Conservation (phyloP, 1,140 invertebrate species). For the Euwallacea similis region DNA sequence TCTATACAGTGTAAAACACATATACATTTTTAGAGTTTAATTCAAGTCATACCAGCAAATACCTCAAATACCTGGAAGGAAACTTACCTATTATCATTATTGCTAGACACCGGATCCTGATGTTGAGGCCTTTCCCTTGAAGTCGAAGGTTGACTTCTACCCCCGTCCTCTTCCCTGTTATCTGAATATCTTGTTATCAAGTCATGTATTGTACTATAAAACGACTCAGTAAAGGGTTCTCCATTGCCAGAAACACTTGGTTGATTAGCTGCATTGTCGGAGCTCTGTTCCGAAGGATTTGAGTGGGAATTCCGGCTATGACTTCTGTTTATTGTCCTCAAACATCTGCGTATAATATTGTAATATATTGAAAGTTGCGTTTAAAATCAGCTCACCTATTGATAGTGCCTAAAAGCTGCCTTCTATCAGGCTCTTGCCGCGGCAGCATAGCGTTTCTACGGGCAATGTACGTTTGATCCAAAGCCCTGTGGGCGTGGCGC, state of each 20-base stretch:
- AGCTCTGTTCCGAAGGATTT: neutral
- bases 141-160: slow-evolving; percentile 28
- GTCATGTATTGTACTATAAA: slow-evolving; percentile 32
- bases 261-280: neutral
- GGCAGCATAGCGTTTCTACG: slow-evolving; percentile 48
- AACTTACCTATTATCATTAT: slow-evolving; percentile 39
- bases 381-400: slow-evolving; percentile 24
- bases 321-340: slow-evolving; percentile 34
- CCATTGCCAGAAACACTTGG: neutral
- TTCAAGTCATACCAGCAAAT: neutral
- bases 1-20: too few species aligned
- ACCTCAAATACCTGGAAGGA: neutral
- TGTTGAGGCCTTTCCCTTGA: slow-evolving; percentile 11
- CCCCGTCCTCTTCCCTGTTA: slow-evolving; percentile 22
- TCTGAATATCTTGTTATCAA: slow-evolving; percentile 36
- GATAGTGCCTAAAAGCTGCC: slow-evolving; percentile 42
- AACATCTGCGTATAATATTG: slow-evolving; percentile 28
- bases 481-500: slow-evolving; percentile 37
- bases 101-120: slow-evolving; percentile 31
- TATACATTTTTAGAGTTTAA: too few species aligned
- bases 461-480: slow-evolving; percentile 47
- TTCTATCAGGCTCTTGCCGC: slow-evolving; percentile 42
- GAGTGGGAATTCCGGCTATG: slow-evolving; percentile 12
- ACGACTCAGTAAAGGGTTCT: slow-evolving; percentile 14
- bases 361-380: neutral